These are phyloP conservation scores for Mamestra configurata DNA, from an alignment of 1,140 invertebrate species.

Conservation along the genomic window DNA sequence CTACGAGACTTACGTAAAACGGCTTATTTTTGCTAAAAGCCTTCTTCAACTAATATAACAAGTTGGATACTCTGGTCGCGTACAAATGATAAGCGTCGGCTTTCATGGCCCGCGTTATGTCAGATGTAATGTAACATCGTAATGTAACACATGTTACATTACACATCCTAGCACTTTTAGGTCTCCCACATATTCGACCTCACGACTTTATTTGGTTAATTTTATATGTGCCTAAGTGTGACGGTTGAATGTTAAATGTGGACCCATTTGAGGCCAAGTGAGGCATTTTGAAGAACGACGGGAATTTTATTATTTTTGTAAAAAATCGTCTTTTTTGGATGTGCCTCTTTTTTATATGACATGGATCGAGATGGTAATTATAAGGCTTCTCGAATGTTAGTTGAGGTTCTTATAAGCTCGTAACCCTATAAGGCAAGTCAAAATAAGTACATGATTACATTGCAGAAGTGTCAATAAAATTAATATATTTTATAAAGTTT, in stretches of 20 bases:
- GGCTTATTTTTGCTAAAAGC: not conserved
- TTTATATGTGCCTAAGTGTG: slow-evolving; percentile 5
- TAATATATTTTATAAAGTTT: no score
- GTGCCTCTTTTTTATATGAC: no score
- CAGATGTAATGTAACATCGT: not conserved
- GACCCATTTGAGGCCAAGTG: not conserved
- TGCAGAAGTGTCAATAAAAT: no score
- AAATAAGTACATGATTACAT: no score
- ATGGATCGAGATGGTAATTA: no score
- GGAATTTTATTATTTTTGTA: not conserved
- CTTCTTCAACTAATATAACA: not conserved
- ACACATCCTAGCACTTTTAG: slow-evolving; percentile 9
- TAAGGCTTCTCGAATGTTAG: no score
- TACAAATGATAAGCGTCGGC: slow-evolving; percentile 50
- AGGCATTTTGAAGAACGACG: not conserved
- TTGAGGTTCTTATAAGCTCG: no score
- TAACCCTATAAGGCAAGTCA: no score
- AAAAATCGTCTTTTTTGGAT: no score
- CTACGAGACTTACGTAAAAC: not conserved
- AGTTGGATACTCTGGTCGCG: slow-evolving; percentile 52
- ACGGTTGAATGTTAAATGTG: not conserved
- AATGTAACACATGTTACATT: slow-evolving; percentile 31
- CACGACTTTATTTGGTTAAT: slow-evolving; percentile 9
- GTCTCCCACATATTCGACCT: not conserved
- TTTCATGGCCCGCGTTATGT: slow-evolving; percentile 48